phyloP scores from a whole-genome alignment of 2,888 invertebrate genomes.

The Drosophila longiperda region DNA sequence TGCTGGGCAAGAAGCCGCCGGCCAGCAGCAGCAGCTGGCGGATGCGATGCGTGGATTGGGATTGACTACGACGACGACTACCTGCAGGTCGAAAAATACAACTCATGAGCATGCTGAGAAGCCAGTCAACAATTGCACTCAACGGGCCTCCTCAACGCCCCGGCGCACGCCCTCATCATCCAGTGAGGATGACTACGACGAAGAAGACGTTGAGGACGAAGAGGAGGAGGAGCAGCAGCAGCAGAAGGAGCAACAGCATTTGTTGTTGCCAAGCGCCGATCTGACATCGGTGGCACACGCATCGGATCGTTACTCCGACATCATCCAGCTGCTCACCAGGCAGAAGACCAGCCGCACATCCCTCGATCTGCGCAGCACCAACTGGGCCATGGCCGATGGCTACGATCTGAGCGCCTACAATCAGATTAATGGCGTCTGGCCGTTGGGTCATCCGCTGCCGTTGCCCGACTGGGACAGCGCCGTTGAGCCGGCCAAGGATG shows the following conservation, averaged over 20 bases:
- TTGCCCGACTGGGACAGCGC: conserved; percentile 89
- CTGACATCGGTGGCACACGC: conserved; percentile 82
- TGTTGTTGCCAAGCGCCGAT: conserved; percentile 59
- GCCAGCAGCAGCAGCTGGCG: conserved; percentile 81
- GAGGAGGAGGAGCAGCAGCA: conserved; percentile 66
- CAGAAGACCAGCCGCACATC: conserved; percentile 27
- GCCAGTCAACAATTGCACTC: conserved; percentile 48
- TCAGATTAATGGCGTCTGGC: conserved; percentile 87
- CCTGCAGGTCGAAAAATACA: conserved; percentile 38
- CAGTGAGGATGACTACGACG: conserved; percentile 77
- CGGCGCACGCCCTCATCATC: conserved; percentile 65
- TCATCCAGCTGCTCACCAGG: conserved; percentile 68
- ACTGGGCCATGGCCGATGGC: conserved; percentile 83
- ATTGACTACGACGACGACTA: conserved; percentile 79
- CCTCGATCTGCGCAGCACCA: conserved; percentile 7
- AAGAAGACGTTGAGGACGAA: conserved; percentile 66
- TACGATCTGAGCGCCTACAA: conserved; percentile 85
- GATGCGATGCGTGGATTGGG: conserved; percentile 82
- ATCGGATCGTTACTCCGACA: conserved; percentile 82
- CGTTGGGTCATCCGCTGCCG: conserved; percentile 89
- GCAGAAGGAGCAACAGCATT: conserved; percentile 14
- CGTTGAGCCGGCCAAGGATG: conserved; percentile 83
- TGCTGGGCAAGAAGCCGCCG: conserved; percentile 78
- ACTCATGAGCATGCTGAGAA: conserved; percentile 75
- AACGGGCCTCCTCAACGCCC: conserved; percentile 43